A percentile compares a stretch with the other conserved stretches of the same genome.
These are phyloP conservation scores for Hydriomena furcata DNA, from an alignment of 2,888 invertebrate species.

Conservation along the genomic window DNA sequence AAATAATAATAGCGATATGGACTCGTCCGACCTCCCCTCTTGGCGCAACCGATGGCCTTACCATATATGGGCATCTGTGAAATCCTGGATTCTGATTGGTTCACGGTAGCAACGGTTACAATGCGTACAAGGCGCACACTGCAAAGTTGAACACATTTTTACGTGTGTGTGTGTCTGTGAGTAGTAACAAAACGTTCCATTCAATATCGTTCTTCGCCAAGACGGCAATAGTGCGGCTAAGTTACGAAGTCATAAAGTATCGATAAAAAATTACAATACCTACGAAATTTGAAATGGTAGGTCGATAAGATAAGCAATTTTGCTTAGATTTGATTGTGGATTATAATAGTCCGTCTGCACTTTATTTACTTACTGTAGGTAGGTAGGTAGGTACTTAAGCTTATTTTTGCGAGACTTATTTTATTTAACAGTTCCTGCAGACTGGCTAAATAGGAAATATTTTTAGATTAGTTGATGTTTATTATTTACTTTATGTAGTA, in stretches of 20 bases:
- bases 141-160: conserved; percentile 44
- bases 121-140: conserved; percentile 61
- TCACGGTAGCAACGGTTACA: conserved; percentile 75
- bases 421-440: no score
- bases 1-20: conserved; percentile 55
- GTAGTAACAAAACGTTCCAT: conserved; percentile 61
- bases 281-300: neutral
- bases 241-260: conserved; percentile 36
- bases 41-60: conserved; percentile 85
- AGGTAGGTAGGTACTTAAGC: no score
- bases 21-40: conserved; percentile 78
- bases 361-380: no score
- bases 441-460: no score
- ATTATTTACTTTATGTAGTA: no score
- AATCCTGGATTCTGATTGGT: conserved; percentile 87
- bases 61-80: conserved; percentile 93
- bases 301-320: no score
- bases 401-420: no score
- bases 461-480: no score
- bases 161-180: conserved; percentile 55
- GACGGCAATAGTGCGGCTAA: conserved; percentile 43
- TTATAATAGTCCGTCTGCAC: no score
- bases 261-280: conserved; percentile 15
- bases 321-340: no score
- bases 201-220: conserved; percentile 46